Evolutionary conservation across 2,888 invertebrate species (phyloP), one percentile per base, ranked within the genome.

Genomic region (Hydrotaea cyrtoneurina): DNA sequence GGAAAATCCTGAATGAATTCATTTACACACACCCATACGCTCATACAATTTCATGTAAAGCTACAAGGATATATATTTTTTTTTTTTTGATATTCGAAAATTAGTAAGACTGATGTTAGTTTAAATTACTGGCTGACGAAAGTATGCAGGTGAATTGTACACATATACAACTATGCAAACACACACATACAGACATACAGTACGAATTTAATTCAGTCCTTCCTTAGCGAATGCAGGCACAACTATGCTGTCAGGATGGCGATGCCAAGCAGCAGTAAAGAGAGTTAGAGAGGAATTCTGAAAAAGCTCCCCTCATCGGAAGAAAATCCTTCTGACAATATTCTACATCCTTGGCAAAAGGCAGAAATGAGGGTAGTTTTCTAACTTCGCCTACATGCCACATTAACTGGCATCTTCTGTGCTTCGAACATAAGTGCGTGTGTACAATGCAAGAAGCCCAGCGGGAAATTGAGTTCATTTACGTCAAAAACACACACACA

Each of bases 401-500:
- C 78, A 81, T 81, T 78, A 81, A 78, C 71, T 77, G 74, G 77
- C 80, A 66, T 77, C 53, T 76, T 66, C 62, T 21, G 43, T 21
- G 31, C 62, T 31, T 62, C 26, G 79, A 71, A 78, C 71, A 73
- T 50, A 77, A 13, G 39, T 8, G 8, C 1, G 39, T 4, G 4
- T 1, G 39, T 73, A 78, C 66, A 74, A 50, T 74, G 75, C 50
- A 86, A 57, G 62, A 66, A 79, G 77, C 81, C 83, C 79, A 80
- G 66, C 78, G 85, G 85, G 78, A 80, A 82, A 79, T 85, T 86
- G 66, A 82, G 74, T 85, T 80, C 81, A 83, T 83, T 86, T 85
- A 73, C 53, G 55, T 75, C 55, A 77, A 78, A 75, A 62, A 64
- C 43, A 55, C 43, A 57, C 17, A 55, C 57, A 39, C 39, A 43